Evolutionary conservation across 2,797 vertebrate species (phyloP).

Genomic region (Antennarius maculatus): DNA sequence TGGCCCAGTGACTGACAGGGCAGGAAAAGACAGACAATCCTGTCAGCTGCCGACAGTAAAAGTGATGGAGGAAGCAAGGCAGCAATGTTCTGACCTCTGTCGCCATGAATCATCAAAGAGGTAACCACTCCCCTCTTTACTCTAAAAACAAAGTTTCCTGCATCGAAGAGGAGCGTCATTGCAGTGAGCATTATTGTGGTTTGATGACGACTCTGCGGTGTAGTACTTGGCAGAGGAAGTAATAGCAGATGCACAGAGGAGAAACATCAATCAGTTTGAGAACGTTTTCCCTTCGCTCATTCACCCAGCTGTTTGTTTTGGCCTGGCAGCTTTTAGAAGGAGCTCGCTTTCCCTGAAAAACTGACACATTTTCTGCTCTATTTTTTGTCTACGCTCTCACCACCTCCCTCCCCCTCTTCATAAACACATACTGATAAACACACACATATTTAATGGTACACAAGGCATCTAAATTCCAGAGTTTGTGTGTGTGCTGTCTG

Average conservation of each 20-base stretch:
- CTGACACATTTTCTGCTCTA: conserved; percentile 17
- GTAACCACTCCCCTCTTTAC: conserved; percentile 25
- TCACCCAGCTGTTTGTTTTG: conserved; percentile 74
- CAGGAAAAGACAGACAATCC: conserved; percentile 32
- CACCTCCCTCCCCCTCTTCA: conserved; percentile 4
- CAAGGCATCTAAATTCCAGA: conserved; percentile 38
- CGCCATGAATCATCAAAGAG: conserved; percentile 38
- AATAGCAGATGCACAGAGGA: conserved; percentile 67
- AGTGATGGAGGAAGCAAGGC: conserved; percentile 50
- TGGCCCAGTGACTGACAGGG: conserved; percentile 29
- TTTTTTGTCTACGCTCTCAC: conserved; percentile 17
- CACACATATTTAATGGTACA: conserved; percentile 41
- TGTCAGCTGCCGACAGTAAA: conserved; percentile 37
- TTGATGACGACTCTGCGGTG: conserved; percentile 53
- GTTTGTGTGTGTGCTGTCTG: conserved; percentile 37
- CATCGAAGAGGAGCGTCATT: conserved; percentile 39
- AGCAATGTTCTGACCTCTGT: conserved; percentile 47
- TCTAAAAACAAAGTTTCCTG: conserved; percentile 5
- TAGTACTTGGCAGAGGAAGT: conserved; percentile 56
- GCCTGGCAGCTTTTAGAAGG: conserved; percentile 42
- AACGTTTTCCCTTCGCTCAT: conserved; percentile 66
- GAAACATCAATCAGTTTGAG: conserved; percentile 74
- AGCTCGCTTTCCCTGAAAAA: conserved; percentile 29
- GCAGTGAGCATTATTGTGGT: conserved; percentile 46
- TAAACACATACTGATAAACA: conserved; percentile 44